phyloP scores from a whole-genome alignment of 2,888 invertebrate species.

The Glyphotaelius pellucidus region DNA sequence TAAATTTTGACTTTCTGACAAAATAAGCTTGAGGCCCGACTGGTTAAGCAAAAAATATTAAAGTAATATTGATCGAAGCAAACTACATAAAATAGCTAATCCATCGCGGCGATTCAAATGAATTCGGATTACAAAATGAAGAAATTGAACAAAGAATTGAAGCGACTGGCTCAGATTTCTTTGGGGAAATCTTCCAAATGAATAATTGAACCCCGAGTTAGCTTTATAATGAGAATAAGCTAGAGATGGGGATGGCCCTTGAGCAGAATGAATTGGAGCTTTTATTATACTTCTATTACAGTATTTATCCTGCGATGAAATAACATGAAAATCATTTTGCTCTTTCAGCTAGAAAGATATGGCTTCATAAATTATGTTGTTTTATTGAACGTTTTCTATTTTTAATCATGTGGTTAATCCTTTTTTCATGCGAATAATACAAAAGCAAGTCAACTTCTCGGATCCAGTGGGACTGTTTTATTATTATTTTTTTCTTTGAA shows the following conservation, averaged over 20 bases:
- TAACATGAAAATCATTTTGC: not conserved
- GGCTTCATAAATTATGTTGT: not conserved
- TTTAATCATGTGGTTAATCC: not conserved
- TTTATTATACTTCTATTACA: not conserved
- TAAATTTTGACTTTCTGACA: no score
- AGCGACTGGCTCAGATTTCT: conserved; percentile 35
- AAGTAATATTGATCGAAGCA: not conserved
- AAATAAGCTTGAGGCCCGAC: no score
- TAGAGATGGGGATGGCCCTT: not conserved
- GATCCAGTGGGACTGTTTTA: no score
- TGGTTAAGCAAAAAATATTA: not conserved
- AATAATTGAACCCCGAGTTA: conserved; percentile 31
- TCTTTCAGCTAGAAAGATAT: not conserved
- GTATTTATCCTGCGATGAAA: not conserved
- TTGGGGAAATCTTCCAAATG: conserved; percentile 40
- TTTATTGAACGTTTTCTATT: not conserved
- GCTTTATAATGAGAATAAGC: conserved; percentile 32
- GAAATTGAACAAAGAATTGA: conserved; percentile 21
- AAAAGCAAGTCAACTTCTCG: no score
- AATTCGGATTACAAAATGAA: conserved; percentile 21
- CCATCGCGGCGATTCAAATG: not conserved
- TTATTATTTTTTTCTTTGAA: no score
- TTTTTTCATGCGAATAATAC: no score
- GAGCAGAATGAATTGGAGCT: not conserved
- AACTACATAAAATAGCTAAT: not conserved